Percentiles rank a stretch among this genome's conserved stretches.
Conservation (phyloP, 2,113 vertebrate genomes). For the Rynchops niger region DNA sequence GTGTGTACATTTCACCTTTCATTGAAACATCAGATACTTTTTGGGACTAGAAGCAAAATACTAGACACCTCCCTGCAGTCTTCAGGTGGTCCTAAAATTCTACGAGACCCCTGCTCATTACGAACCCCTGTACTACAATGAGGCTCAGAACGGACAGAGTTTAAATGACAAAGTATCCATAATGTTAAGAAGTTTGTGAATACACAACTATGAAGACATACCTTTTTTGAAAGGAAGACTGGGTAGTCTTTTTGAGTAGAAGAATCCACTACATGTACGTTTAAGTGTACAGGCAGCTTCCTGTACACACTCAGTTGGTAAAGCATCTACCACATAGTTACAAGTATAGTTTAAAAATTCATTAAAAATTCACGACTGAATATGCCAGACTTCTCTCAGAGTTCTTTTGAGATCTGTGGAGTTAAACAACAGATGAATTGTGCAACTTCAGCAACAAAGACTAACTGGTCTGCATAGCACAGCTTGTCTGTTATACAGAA, state of each 20-base stretch:
- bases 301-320: neutral
- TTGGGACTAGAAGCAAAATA: neutral
- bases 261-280: neutral
- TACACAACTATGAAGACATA: neutral
- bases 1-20: neutral
- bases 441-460: neutral
- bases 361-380: neutral
- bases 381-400: neutral
- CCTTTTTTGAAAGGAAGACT: neutral
- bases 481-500: neutral
- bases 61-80: neutral
- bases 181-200: neutral
- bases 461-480: neutral
- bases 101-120: neutral
- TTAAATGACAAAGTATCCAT: neutral
- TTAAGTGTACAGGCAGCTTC: neutral
- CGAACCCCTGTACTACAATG: accelerated
- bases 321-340: neutral
- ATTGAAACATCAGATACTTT: neutral
- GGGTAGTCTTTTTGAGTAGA: neutral
- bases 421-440: neutral
- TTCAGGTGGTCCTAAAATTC: neutral
- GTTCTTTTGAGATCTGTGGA: neutral
- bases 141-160: neutral
- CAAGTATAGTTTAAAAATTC: neutral